Conservation (phyloP, 2,797 vertebrate species). For the Acanthurus leucopareius region DNA sequence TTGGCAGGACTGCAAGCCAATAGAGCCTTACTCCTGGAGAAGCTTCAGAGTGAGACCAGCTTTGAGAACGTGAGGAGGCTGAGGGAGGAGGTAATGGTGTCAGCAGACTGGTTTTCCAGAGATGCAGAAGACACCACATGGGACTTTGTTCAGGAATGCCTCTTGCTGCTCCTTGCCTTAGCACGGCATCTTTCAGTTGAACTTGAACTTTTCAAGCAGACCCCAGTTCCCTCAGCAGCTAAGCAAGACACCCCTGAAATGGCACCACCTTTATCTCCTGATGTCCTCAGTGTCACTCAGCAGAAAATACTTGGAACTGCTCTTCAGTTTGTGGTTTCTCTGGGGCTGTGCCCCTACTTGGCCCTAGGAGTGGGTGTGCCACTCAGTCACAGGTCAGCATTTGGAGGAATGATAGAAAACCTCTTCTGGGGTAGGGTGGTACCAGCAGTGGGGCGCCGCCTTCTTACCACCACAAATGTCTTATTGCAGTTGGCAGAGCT, state of each 20-base stretch:
- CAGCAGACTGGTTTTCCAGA: conserved; percentile 73
- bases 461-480: conserved; percentile 77
- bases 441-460: conserved; percentile 64
- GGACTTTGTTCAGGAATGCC: conserved; percentile 87
- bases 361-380: conserved; percentile 89
- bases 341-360: conserved; percentile 92
- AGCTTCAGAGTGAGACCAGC: conserved; percentile 71
- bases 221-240: conserved; percentile 33
- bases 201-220: conserved; percentile 75
- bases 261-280: conserved; percentile 90
- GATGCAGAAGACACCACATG: conserved; percentile 83
- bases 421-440: conserved; percentile 50
- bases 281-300: conserved; percentile 90
- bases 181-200: conserved; percentile 82
- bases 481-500: conserved; percentile 85
- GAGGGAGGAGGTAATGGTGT: conserved; percentile 48
- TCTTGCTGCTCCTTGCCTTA: conserved; percentile 88
- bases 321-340: conserved; percentile 90
- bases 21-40: conserved; percentile 78
- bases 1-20: conserved; percentile 83
- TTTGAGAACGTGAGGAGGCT: conserved; percentile 66
- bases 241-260: conserved; percentile 79
- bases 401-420: conserved; percentile 85
- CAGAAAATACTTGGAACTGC: conserved; percentile 85
- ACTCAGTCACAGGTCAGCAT: conserved; percentile 85